Base-by-base conservation (phyloP, 2,113 vertebrate genomes). In the Forbesichthys papilliferus region DNA sequence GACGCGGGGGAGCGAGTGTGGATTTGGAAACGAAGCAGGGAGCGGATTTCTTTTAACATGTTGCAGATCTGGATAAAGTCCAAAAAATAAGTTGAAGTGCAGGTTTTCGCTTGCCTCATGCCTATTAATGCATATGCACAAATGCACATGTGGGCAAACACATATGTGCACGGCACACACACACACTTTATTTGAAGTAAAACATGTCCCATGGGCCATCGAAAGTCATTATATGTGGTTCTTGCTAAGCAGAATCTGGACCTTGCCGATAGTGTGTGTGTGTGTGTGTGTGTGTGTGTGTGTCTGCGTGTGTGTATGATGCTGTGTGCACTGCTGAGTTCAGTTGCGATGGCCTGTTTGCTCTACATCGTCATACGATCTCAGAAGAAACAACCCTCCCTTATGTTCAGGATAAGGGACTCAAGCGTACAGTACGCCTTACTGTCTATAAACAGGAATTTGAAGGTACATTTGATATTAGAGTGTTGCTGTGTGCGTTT, bases 41-140 rank as follows among this genome's bases (percentile, higher is more conserved):
- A 63, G 78, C 79, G 71, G 75, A 74, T 73, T 13, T 86, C 76
- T 87, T 82, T 74, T 78, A 73, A 84, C 69, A 81, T 84, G 72
- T 85, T 84, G 84, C 67, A 84, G 86, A 84, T 84, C 76, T 86
- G 85, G 86, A 88, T 82, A 82, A 89, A 88, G 83, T 87, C 77
- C 74, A 85, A 77, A 82, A 78, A 27, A 83, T 73, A 83, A 80
- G 81, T 81, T 81, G 12, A 71, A 77, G 85, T 69, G 69, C 72
- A 88, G 81, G 81, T 89, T 88, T 85, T 81, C 77, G 78, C 86
- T 81, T 85, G 81, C 73, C 74, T 79, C 61, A 61, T 75, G 75
- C 77, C 66, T 61, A 75, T 75, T 53, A 42, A 64, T 62, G 76
- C 65, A 64, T 8, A 55, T 48, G 63, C 68, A 69, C 13, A 68